These are phyloP conservation scores for Archips xylosteana DNA, from an alignment of 2,888 invertebrate genomes.

Conservation along the genomic window DNA sequence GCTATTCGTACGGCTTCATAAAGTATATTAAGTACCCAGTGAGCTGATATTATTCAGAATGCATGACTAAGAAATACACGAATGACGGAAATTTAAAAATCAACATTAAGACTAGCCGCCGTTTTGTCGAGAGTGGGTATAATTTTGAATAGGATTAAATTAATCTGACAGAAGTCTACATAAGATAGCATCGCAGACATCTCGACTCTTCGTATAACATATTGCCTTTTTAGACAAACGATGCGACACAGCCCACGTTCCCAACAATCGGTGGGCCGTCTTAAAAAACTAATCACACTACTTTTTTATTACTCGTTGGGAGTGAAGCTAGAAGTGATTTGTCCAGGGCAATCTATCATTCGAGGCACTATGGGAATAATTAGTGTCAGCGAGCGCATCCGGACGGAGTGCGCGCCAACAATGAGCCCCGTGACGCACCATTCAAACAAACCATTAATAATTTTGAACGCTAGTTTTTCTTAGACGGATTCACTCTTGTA, in stretches of 20 bases:
- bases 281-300: constrained; percentile 75
- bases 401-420: constrained; percentile 78
- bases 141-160: constrained; percentile 70
- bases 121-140: constrained; percentile 31
- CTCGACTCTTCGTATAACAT: constrained; percentile 65
- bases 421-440: constrained; percentile 80
- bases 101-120: constrained; percentile 32
- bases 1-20: constrained; percentile 41
- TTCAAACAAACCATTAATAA: constrained; percentile 85
- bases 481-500: constrained; percentile 81
- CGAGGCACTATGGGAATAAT: constrained; percentile 83
- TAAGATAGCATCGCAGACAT: constrained; percentile 65
- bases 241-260: constrained; percentile 68
- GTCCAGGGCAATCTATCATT: constrained; percentile 84
- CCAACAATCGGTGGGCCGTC: constrained; percentile 69
- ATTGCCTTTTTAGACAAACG: constrained; percentile 72
- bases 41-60: constrained; percentile 15
- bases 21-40: constrained; percentile 2
- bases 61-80: constrained; percentile 2
- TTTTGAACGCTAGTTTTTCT: constrained; percentile 82
- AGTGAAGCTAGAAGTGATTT: constrained; percentile 81
- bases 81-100: constrained; percentile 35
- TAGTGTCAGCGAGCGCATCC: constrained; percentile 84
- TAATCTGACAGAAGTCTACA: constrained; percentile 70
- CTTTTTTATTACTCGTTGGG: constrained; percentile 76